Evolutionary conservation across 2,113 vertebrate species (phyloP).

Genomic region (Xyrauchen texanus): DNA sequence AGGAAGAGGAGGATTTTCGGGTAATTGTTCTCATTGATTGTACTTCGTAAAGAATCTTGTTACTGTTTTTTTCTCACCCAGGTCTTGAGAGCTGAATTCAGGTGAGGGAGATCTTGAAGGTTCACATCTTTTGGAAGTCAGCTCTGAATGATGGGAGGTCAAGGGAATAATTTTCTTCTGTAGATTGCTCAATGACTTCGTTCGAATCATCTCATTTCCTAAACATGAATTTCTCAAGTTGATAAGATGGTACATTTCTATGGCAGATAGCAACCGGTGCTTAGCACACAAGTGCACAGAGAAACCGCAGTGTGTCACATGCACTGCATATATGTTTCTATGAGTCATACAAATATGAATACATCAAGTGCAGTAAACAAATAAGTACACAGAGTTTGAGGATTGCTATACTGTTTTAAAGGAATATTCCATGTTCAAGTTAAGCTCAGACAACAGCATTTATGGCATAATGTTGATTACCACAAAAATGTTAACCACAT

Average conservation of each 20-base stretch:
- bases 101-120: constrained; percentile 1
- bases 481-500: no score
- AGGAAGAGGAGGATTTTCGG: neutral
- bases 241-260: constrained; percentile 26
- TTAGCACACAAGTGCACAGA: neutral
- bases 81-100: neutral
- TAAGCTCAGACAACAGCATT: no score
- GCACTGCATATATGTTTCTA: constrained; percentile 8
- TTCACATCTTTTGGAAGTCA: constrained; percentile 31
- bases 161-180: constrained; percentile 35
- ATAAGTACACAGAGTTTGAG: neutral
- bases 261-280: constrained; percentile 34
- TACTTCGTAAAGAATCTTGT: neutral
- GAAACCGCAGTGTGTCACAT: neutral
- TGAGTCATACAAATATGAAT: constrained; percentile 3
- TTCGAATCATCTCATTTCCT: constrained; percentile 35
- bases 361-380: neutral
- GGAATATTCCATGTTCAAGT: no score
- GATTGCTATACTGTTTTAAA: no score
- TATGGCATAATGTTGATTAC: no score
- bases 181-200: constrained; percentile 30
- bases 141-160: constrained; percentile 5
- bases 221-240: constrained; percentile 39
- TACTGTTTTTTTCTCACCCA: no score
- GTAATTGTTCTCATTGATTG: neutral